Evolutionary conservation across 23 tunicate species (phyloP).

Genomic region (Phallusia fumigata): DNA sequence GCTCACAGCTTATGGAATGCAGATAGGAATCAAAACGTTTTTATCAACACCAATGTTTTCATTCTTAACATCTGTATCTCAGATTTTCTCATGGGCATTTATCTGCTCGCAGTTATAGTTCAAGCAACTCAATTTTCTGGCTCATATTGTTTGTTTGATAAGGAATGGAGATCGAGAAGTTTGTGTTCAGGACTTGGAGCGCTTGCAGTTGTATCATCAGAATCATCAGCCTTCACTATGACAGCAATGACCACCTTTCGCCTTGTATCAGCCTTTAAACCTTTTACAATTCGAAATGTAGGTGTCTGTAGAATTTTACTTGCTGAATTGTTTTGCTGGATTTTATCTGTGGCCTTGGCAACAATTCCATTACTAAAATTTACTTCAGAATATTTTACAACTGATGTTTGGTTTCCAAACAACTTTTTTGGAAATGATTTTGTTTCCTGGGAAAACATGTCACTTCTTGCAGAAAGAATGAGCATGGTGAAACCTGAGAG

Average conservation of each 20-base stretch:
- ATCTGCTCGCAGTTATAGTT: background rate
- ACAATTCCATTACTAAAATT: background rate
- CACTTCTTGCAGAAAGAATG: background rate
- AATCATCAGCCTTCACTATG: background rate
- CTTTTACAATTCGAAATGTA: background rate
- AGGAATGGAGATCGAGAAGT: slow-evolving; percentile 18
- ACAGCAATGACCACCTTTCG: slow-evolving; percentile 12
- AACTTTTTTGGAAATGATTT: background rate
- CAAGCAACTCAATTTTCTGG: slow-evolving; percentile 7
- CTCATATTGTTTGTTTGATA: slow-evolving; percentile 3
- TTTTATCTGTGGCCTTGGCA: background rate
- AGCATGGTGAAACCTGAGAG: background rate
- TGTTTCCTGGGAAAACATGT: background rate
- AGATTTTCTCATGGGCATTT: slow-evolving; percentile 25
- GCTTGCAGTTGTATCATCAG: slow-evolving; percentile 5
- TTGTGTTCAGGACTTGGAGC: slow-evolving; percentile 16
- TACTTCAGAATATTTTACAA: background rate
- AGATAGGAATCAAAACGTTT: background rate
- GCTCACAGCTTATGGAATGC: background rate
- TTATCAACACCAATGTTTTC: background rate
- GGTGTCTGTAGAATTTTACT: background rate
- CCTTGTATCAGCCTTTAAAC: background rate
- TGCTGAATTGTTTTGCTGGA: background rate
- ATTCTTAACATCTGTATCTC: background rate
- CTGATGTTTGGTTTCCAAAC: slow-evolving; percentile 16